Evolutionary conservation across 2,888 invertebrate genomes (phyloP), one percentile per base, ranked within the genome.

Genomic region (Sphinx pinastri): DNA sequence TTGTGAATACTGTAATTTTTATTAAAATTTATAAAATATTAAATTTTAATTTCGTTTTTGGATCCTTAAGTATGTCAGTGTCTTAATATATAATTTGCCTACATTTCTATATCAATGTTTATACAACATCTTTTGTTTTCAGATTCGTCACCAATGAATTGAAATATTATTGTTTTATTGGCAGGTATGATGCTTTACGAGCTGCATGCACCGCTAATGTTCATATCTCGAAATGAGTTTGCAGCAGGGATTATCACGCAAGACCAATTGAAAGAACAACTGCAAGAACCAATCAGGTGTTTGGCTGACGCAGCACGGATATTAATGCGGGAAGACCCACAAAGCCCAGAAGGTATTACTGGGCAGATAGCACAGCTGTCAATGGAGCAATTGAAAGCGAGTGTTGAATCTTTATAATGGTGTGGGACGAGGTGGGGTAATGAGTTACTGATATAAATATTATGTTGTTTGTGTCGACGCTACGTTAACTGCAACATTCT

Each of bases 101-200:
- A n/a, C n/a, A n/a, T n/a, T n/a, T 25, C 25, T 25, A 25, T 25
- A n/a, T n/a, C n/a, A n/a, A n/a, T 25, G 25, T 25, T 2, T 25
- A 38, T 5, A 38, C 38, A 38, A 38, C 8, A 38, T 7, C 38
- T 38, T 38, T 38, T 38, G 8, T 8, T 7, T 38, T 5, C 38
- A 38, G 38, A 38, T 38, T 38, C 38, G 38, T 38, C 38, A 38
- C 38, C 38, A 38, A 38, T 25, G 25, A 25, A 25, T 25, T 25
- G 25, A 25, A 25, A 25, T 38, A 0, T 38, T 38, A 2, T 68
- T 52, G 19, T 51, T 58, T 60, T 47, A n/a, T 72, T 70, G 13
- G 31, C 31, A 95, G 97, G 97, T 13, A 95, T 97, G 92, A 95
- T 96, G 79, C 85, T 97, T 38, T 98, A 97, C 83, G 98, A 98